Percentiles rank a stretch among this genome's conserved stretches.
These are phyloP conservation scores for Onychostruthus taczanowskii DNA, from an alignment of 2,113 vertebrate species.

Conservation along the genomic window DNA sequence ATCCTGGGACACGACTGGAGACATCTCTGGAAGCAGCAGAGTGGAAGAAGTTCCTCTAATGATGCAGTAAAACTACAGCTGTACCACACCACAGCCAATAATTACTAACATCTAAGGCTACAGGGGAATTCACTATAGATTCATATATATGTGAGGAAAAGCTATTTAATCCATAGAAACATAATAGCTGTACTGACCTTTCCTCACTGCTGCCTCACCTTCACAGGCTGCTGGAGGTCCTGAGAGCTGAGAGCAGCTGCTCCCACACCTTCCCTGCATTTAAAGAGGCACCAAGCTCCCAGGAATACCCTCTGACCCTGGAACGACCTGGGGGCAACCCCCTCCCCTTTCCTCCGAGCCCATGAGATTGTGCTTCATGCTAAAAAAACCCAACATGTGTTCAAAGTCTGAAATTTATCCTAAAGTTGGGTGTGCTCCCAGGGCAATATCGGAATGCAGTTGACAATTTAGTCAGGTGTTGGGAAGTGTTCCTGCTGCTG, in stretches of 20 bases:
- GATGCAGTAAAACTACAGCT: conserved; percentile 28
- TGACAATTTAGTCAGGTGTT: not conserved
- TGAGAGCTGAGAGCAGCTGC: rapidly evolving
- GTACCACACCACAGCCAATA: not conserved
- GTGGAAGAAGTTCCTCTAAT: conserved; percentile 12
- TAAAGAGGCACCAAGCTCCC: not conserved
- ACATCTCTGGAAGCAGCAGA: not conserved
- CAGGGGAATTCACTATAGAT: not conserved
- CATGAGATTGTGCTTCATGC: rapidly evolving
- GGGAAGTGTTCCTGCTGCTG: not conserved
- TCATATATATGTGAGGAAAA: not conserved
- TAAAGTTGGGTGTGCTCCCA: not conserved
- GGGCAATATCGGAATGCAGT: not conserved
- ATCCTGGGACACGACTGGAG: not conserved
- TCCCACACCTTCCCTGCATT: not conserved
- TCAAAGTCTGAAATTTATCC: too few species aligned
- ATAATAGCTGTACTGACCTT: not conserved
- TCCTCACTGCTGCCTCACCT: not conserved
- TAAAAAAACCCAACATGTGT: rapidly evolving
- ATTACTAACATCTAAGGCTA: not conserved
- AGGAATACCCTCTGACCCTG: rapidly evolving
- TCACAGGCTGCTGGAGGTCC: not conserved
- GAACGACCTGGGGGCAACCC: not conserved
- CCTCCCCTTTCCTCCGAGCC: not conserved
- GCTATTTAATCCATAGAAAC: not conserved